phyloP scores from a whole-genome alignment of 2,888 invertebrate species.

The Antheraea yamamai region DNA sequence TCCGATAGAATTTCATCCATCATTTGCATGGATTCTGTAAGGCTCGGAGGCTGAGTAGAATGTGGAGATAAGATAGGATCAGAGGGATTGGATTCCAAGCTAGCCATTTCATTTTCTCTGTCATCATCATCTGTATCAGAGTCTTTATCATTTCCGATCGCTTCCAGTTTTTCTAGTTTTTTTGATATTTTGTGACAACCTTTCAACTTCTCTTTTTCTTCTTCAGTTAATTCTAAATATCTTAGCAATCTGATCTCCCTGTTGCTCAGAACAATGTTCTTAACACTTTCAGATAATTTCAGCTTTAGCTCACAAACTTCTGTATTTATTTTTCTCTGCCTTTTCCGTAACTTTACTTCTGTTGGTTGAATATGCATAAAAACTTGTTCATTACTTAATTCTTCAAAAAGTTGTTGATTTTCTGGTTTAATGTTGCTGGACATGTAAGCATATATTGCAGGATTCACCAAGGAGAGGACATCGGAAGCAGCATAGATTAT shows the following conservation, averaged over 20 bases:
- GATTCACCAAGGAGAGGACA: conserved; percentile 92
- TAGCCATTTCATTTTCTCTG: conserved; percentile 89
- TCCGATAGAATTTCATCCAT: conserved; percentile 93
- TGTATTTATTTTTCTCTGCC: conserved; percentile 94
- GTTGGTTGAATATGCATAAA: conserved; percentile 92
- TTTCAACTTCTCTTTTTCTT: conserved; percentile 95
- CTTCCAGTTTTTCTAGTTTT: conserved; percentile 94
- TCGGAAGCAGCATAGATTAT: conserved; percentile 95
- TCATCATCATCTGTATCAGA: conserved; percentile 89
- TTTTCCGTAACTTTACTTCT: conserved; percentile 92
- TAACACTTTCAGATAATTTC: conserved; percentile 90
- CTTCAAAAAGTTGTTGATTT: conserved; percentile 87
- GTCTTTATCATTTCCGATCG: conserved; percentile 88
- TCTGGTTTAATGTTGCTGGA: conserved; percentile 86
- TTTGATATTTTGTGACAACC: conserved; percentile 95
- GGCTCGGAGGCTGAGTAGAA: conserved; percentile 89
- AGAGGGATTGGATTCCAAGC: conserved; percentile 90
- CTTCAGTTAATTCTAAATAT: conserved; percentile 94
- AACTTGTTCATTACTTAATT: conserved; percentile 94
- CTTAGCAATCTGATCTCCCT: conserved; percentile 93
- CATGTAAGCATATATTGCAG: conserved; percentile 88
- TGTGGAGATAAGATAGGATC: conserved; percentile 89
- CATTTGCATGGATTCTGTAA: conserved; percentile 95
- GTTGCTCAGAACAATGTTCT: conserved; percentile 94
- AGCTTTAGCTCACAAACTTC: conserved; percentile 93